These are phyloP conservation scores for Platalea minor DNA, from an alignment of 2,797 vertebrate species.

Conservation along the genomic window DNA sequence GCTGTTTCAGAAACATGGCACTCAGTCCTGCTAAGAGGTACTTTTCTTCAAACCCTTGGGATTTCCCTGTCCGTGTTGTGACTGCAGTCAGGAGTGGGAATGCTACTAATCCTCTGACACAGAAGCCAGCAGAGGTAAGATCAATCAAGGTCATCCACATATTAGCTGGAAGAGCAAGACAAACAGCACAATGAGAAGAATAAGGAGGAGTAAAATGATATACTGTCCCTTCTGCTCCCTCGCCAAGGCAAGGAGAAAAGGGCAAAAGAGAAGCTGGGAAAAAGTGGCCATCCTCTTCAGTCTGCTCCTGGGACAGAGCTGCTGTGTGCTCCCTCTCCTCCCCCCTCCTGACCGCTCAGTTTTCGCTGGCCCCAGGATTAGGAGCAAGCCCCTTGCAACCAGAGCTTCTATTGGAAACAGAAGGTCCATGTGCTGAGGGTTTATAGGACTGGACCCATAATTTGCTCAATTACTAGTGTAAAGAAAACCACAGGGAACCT, in stretches of 20 bases:
- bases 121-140: background rate
- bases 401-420: slow-evolving; percentile 31
- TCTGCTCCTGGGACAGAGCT: background rate
- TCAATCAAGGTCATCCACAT: background rate
- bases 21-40: background rate
- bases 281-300: background rate
- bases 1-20: background rate
- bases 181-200: background rate
- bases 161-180: background rate
- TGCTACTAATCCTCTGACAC: background rate
- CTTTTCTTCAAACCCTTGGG: background rate
- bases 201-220: background rate
- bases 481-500: slow-evolving; percentile 44
- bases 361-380: background rate
- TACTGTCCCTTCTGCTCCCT: background rate
- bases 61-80: background rate
- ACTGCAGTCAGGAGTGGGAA: background rate
- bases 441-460: slow-evolving; percentile 31
- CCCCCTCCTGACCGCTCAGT: rapidly evolving
- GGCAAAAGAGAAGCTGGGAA: background rate
- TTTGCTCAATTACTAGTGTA: slow-evolving; percentile 56
- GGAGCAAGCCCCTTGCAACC: rapidly evolving
- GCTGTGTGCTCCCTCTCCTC: background rate
- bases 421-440: slow-evolving; percentile 27
- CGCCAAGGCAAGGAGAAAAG: background rate